Base-by-base conservation (phyloP, 2,888 invertebrate species). In the Tupiocoris notatus region DNA sequence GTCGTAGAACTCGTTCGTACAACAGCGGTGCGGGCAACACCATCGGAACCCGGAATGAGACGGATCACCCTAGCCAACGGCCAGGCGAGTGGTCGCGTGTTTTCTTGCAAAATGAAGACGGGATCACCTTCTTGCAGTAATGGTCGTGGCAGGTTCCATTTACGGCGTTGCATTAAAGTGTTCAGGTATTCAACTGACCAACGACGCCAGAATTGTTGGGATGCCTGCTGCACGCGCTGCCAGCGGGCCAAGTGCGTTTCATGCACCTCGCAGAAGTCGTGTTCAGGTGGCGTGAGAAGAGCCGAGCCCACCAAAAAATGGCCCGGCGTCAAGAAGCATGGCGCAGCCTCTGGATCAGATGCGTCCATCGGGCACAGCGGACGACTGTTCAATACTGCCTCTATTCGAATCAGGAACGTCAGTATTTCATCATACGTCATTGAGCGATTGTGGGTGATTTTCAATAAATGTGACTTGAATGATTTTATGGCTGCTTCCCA, bases 381-480 rank as follows among this genome's bases (percentile, higher is more conserved):
- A 2, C 76, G 7, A 1, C 71, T 76, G 39, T 77, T 76, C 17
- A 77, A 54, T 3, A 75, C 63, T 12, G 61, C 78, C 54, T 78
- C 71, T 12, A 78, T 56, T 7, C 73, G 39, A 0, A 20, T 20
- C 1, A 73, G 20, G 21, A 78, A 64, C 1, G 78, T 78, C 1
- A 39, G 17, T 2, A 76, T 61, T 21, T 78, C 77, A 20, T 66
- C 68, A 24, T 66, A 74, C 2, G 75, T 77, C 12, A 77, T 64
- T 21, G 54, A 12, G 2, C 56, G 66, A 67, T 74, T 25, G 18
- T 20, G 1, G 24, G 76, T 17, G 2, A 66, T 71, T 18, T 70
- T 21, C 6, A 21, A n/a, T 12, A 78, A 25, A 66, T 76, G 71
- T 17, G 17, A 22, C 23, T 78, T 78, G 9, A 24, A 16, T 2